Evolutionary conservation across 2,113 vertebrate species (phyloP), one percentile per base, ranked within the genome.

Genomic region (Hyperopisus bebe): DNA sequence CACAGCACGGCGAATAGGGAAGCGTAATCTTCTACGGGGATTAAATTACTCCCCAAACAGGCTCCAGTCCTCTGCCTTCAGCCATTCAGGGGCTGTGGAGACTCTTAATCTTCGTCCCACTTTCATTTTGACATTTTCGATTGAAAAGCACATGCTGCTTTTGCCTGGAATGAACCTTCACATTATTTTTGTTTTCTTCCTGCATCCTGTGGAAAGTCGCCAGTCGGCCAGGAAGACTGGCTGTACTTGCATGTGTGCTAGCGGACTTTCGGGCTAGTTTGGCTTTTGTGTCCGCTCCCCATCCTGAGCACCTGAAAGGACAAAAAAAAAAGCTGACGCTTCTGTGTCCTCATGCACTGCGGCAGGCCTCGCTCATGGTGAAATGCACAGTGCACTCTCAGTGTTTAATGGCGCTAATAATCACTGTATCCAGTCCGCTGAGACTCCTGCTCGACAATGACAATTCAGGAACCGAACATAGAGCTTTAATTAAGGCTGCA

Each of bases 1-100:
- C 74, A 74, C 66, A 35, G 7, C 66, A 80, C 2, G 15, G 15
- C 94, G 95, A 96, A 95, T 91, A 93, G 93, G 39, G 82, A 48
- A 85, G 82, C 21, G 3, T 85, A 80, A 42, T 80, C 74, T 80
- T 80, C 35, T 80, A 42, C 31, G 17, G 74, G 31, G 35, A 80
- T 80, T 80, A 80, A 80, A 35, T 42, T 35, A 39, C 74, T 80
- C 35, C 74, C 74, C 74, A 80, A 19, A 80, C 35, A 80, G 35
- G 74, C 31, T 11, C 39, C 74, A 39, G 62, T 66, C 39, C 27
- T 31, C 70, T 5, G 13, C 31, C 70, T 77, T 35, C 35, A 42
- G 35, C 35, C 74, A 5, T 80, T 80, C 35, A 80, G 74, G 31
- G 35, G 35, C 74, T 80, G 74, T 5, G 15, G 17, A 42, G 74